Base-by-base conservation (phyloP, 2,888 invertebrate genomes). In the Apotomis capreana region DNA sequence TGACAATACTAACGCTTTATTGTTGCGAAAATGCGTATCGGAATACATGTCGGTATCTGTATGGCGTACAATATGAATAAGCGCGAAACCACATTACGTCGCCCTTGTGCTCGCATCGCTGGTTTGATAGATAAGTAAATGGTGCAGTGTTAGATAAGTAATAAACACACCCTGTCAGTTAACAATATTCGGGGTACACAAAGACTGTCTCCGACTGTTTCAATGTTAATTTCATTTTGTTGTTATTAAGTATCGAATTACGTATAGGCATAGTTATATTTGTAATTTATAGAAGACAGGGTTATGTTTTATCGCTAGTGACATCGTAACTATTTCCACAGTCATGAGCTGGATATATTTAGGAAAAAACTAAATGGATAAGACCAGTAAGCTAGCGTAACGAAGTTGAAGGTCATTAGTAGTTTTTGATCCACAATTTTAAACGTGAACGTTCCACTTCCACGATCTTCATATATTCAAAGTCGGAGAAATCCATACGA, bases 111-210 rank as follows among this genome's bases (percentile, higher is more conserved):
- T 85, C 89, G 88, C 90, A 87, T 88, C 90, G 86, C 77, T 84
- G 88, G 79, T 64, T 89, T 85, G 91, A 92, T 92, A 92, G 71
- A 71, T 72, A 89, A 85, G 83, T 84, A 87, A 86, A 88, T 87
- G 81, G 79, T 75, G 83, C 84, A 87, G 89, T 91, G 90, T 88
- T 89, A 72, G 72, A 72, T 68, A 87, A 88, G 85, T 88, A 89
- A 90, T 89, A 89, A 89, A 89, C 89, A 85, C 91, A 88, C 89
- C 92, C 87, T 84, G 82, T 84, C 82, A 84, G 84, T 84, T 86
- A 82, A 84, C 84, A 83, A 79, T 78, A 74, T 82, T 83, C 87
- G 85, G 85, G 83, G 84, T 62, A 46, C 44, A 44, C 6, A 44
- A 44, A 9, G 6, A 3, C 49, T 49, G 49, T 40, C 40, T 49